Conservation (phyloP, 2,113 vertebrate genomes). For the Coryphaenoides rupestris region DNA sequence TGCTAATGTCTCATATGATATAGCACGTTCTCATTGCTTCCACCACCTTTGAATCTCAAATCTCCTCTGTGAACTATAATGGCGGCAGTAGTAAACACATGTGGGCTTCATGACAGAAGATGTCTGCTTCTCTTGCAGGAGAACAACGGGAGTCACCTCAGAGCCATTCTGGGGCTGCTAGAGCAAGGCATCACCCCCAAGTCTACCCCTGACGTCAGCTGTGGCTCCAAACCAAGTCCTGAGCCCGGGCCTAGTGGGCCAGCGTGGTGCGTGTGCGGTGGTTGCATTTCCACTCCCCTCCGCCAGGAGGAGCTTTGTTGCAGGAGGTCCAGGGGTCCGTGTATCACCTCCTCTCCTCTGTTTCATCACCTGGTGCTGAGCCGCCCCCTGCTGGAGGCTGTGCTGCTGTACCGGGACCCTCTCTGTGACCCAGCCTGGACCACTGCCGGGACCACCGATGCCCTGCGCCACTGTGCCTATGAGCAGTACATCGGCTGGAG, state of each 20-base stretch:
- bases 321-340: constrained; percentile 46
- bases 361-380: constrained; percentile 72
- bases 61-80: too few relatives aligned
- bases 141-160: constrained; percentile 43
- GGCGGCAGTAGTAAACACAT: too few relatives aligned
- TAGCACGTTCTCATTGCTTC: too few relatives aligned
- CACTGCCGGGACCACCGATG: neutral
- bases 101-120: too few relatives aligned
- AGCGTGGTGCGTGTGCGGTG: constrained; percentile 70
- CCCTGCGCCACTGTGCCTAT: constrained; percentile 73
- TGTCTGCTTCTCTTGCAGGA: constrained; percentile 37
- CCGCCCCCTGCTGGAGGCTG: constrained; percentile 56
- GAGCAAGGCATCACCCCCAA: constrained; percentile 16
- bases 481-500: constrained; percentile 74
- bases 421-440: constrained; percentile 28
- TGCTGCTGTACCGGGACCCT: constrained; percentile 74
- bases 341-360: constrained; percentile 61
- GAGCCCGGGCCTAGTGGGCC: constrained; percentile 15
- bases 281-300: constrained; percentile 38
- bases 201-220: neutral
- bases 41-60: too few relatives aligned
- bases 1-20: too few relatives aligned
- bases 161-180: constrained; percentile 39
- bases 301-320: constrained; percentile 79
- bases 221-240: neutral